A percentile compares a stretch with the other conserved stretches of the same genome.
Conservation (phyloP, 2,113 vertebrate genomes). For the Rhineura floridana region DNA sequence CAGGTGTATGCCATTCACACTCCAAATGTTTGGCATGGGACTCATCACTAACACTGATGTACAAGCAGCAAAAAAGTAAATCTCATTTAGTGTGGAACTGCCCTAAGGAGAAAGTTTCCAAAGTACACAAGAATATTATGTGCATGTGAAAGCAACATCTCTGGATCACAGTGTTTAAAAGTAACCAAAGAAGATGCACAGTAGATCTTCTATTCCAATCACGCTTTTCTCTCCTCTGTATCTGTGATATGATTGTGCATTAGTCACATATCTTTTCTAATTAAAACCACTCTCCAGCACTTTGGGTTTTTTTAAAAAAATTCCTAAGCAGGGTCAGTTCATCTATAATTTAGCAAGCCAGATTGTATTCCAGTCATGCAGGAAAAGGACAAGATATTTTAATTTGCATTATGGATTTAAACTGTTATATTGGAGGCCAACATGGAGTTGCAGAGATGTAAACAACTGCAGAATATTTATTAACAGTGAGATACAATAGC, state of each 20-base stretch:
- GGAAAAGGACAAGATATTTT: slow-evolving; percentile 38
- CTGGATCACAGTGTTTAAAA: not conserved
- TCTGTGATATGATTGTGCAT: not conserved
- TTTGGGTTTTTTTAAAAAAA: not conserved
- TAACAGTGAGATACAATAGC: slow-evolving; percentile 23
- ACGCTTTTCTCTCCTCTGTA: not conserved
- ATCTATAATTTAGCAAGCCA: slow-evolving; percentile 33
- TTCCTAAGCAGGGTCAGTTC: slow-evolving; percentile 41
- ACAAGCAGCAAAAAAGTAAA: not conserved
- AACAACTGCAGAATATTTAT: slow-evolving; percentile 29
- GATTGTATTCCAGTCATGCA: slow-evolving; percentile 31
- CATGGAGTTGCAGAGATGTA: slow-evolving; percentile 37
- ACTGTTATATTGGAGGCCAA: slow-evolving; percentile 21
- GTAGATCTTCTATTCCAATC: slow-evolving; percentile 1
- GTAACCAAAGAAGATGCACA: not conserved
- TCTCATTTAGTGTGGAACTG: no score
- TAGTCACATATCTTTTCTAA: slow-evolving; percentile 8
- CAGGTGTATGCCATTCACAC: not conserved
- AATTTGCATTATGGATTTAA: slow-evolving; percentile 40
- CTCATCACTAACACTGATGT: not conserved
- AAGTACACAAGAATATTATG: not conserved
- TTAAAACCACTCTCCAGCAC: slow-evolving; percentile 25
- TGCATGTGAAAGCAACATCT: not conserved
- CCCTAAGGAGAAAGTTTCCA: not conserved
- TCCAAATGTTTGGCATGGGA: not conserved